Percentiles rank a stretch among this genome's conserved stretches.
Evolutionary conservation across 1,140 invertebrate genomes (phyloP).

Genomic region (Pachypsylla venusta): DNA sequence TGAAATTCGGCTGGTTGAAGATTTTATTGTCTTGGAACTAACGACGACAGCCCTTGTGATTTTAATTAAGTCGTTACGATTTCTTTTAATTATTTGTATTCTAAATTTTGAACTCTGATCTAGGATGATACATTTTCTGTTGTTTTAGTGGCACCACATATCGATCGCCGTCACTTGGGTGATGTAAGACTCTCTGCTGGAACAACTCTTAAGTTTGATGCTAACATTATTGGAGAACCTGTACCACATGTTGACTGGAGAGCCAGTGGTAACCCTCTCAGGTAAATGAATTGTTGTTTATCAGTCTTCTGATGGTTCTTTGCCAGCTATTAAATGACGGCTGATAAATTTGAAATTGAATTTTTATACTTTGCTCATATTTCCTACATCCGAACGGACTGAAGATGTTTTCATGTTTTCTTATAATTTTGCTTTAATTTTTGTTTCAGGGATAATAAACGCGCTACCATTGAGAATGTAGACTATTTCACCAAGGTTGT

Average conservation of each 20-base stretch:
- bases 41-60: neutral
- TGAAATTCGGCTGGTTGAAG: too few species aligned
- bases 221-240: conserved; percentile 80
- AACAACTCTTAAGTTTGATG: conserved; percentile 81
- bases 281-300: conserved; percentile 20
- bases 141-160: conserved; percentile 73
- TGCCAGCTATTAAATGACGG: too few species aligned
- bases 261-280: conserved; percentile 41
- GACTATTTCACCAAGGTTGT: conserved; percentile 80
- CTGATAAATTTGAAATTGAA: too few species aligned
- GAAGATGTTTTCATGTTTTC: conserved; percentile 7
- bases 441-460: conserved; percentile 19
- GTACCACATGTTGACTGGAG: conserved; percentile 81
- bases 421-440: neutral
- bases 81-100: too few species aligned
- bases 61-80: neutral
- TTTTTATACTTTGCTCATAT: conserved; percentile 23
- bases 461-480: conserved; percentile 49
- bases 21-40: too few species aligned
- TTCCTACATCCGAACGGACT: too few species aligned
- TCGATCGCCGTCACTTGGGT: conserved; percentile 77
- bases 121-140: conserved; percentile 15
- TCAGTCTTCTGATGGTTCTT: too few species aligned
- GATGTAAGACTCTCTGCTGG: conserved; percentile 83
- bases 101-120: conserved; percentile 11